A percentile compares a stretch with the other conserved stretches of the same genome.
These are phyloP conservation scores for Eristalis tenax DNA, from an alignment of 2,888 invertebrate species.

Conservation along the genomic window DNA sequence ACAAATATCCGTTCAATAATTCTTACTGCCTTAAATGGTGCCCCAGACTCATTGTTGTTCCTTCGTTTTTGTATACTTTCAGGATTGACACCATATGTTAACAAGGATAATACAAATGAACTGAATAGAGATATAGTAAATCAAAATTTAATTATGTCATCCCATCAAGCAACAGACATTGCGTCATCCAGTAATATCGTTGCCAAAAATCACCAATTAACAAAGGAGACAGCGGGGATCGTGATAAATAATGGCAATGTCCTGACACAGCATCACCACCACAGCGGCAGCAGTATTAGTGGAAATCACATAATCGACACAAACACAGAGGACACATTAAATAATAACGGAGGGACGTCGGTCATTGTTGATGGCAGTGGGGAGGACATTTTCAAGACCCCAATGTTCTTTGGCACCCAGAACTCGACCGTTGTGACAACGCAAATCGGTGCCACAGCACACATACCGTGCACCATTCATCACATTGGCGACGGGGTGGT, in stretches of 20 bases:
- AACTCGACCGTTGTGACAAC: slow-evolving; percentile 91
- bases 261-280: slow-evolving; percentile 31
- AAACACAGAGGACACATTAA: slow-evolving; percentile 73
- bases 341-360: slow-evolving; percentile 67
- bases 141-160: slow-evolving; percentile 81
- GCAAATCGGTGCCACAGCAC: slow-evolving; percentile 91
- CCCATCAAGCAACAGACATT: slow-evolving; percentile 73
- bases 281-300: slow-evolving; percentile 48
- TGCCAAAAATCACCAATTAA: slow-evolving; percentile 73
- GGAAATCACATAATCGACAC: slow-evolving; percentile 69
- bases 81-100: slow-evolving; percentile 75
- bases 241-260: slow-evolving; percentile 66
- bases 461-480: slow-evolving; percentile 91
- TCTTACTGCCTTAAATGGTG: not conserved
- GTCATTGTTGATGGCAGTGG: slow-evolving; percentile 75
- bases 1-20: slow-evolving; percentile 21
- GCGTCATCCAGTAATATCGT: slow-evolving; percentile 72
- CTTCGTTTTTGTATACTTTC: slow-evolving; percentile 48
- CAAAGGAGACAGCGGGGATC: slow-evolving; percentile 77
- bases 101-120: slow-evolving; percentile 74
- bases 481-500: slow-evolving; percentile 94
- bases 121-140: slow-evolving; percentile 77
- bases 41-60: slow-evolving; percentile 26
- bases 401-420: slow-evolving; percentile 91
- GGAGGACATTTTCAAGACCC: slow-evolving; percentile 82